Percentiles rank a stretch among this genome's conserved stretches.
phyloP scores from a whole-genome alignment of 2,888 invertebrate species.

The Polydesmus complanatus region DNA sequence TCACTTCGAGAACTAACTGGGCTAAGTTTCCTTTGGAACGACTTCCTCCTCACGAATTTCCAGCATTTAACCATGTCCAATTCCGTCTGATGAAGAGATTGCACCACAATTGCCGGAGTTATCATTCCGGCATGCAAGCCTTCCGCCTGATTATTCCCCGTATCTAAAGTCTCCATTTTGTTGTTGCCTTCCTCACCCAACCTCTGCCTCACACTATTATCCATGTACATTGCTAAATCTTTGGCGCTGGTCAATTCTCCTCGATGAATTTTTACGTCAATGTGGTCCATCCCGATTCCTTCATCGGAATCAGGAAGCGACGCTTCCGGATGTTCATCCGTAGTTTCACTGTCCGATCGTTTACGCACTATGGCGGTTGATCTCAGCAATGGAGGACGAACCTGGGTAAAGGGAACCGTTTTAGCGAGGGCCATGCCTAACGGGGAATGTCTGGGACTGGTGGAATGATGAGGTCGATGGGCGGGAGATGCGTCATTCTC shows the following conservation, averaged over 20 bases:
- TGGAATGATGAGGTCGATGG: neutral
- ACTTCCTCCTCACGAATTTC: conserved; percentile 8
- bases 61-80: conserved; percentile 2
- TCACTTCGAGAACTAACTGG: conserved; percentile 66
- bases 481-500: neutral
- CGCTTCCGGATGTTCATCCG: conserved; percentile 12
- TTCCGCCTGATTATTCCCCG: conserved; percentile 28
- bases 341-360: conserved; percentile 15
- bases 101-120: conserved; percentile 14
- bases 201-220: neutral
- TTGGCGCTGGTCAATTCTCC: conserved; percentile 53
- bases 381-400: conserved; percentile 8
- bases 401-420: neutral
- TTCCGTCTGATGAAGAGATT: conserved; percentile 10
- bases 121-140: neutral
- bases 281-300: conserved; percentile 58
- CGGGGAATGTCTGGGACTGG: neutral
- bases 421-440: neutral
- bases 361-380: conserved; percentile 4
- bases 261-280: conserved; percentile 50
- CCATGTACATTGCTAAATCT: conserved; percentile 38
- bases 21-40: conserved; percentile 35
- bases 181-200: conserved; percentile 13
- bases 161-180: conserved; percentile 38
- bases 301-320: conserved; percentile 37